Base-by-base conservation (phyloP, 2,113 vertebrate genomes). In the Pyxicephalus adspersus region DNA sequence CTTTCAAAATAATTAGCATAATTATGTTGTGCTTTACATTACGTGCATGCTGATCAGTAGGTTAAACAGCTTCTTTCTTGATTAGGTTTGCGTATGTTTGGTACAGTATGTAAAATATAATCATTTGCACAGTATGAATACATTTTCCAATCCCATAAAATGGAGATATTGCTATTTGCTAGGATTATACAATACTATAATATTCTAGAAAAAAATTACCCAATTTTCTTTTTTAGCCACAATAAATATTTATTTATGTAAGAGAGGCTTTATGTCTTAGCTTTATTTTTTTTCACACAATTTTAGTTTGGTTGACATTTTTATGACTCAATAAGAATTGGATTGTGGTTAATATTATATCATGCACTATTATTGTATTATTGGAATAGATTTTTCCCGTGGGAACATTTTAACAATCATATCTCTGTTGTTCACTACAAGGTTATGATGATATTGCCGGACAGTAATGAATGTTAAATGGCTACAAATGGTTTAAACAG, bases 1-100 rank as follows among this genome's bases (percentile, higher is more conserved):
- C 73, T 64, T 76, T 76, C 73, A 51, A 38, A 61, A 76, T 75
- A 76, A 76, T 76, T 50, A 63, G 34, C 73, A 76, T 63, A 76
- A 76, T 76, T 63, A 64, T 63, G 34, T 64, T 50, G 55, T 26
- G 34, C 38, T 63, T 63, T 76, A 76, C 73, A 76, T 76, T 76
- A 74, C 5, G n/a, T 60, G 71, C 71, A 31, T 29, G 51, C 54
- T 74, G 71, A 74, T 74, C 71, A 38, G 54, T 60, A 74, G 18
- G 57, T 60, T 74, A 60, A 74, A 58, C 29, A 34, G 55, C 54
- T 22, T 51, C 58, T 26, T 23, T 51, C 9, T 11, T 63, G 57
- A 76, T 76, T 76, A 50, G 58, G 16, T 76, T 50, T 51, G 31
- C 17, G 25, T 76, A 63, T 63, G 73, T 19, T 63, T 51, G 57